Evolutionary conservation across 2,888 invertebrate genomes (phyloP), one percentile per base, ranked within the genome.

Genomic region (Volucella inanis): DNA sequence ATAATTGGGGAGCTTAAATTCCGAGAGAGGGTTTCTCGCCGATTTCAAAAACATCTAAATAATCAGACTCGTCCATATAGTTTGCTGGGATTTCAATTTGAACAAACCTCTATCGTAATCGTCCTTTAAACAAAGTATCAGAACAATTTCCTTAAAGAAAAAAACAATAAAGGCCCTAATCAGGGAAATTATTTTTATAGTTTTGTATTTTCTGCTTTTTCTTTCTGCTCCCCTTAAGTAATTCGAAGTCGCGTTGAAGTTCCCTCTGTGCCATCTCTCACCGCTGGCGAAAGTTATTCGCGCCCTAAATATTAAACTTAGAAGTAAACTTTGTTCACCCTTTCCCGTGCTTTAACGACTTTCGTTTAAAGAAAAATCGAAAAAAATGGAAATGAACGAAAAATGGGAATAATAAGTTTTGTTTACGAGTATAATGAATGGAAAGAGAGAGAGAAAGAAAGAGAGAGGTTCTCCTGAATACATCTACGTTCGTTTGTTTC

Each of bases 91-190:
- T 70, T 57, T 57, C 71, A 59, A 49, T 59, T 59, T 55, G 45
- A 50, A 57, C 2, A 22, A 41, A 49, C 15, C 59, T 22, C 41
- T 41, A 11, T 59, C 31, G 31, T 6, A 6, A 6, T 18, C 18
- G 11, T 15, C 8, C 59, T 15, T 43, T 55, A 43, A 50, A 50
- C 14, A 45, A 55, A 38, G 71, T 71, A 71, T 31, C 31, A 6
- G 0, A 31, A 59, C 50, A 59, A 59, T 59, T 57, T 59, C n/a
- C 18, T 43, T 11, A 15, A 45, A 15, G n/a, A 18, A 39, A 54
- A 62, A 52, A 52, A 54, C 59, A 72, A 74, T 68, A 57, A 65
- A 61, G 61, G 67, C 52, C 54, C 71, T 78, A 71, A 78, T 78
- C 71, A 43, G 18, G 59, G 11, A 64, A 65, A 67, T 31, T 72